These are phyloP conservation scores for Paratrypauchen microcephalus DNA, from an alignment of 2,797 vertebrate genomes.

Conservation along the genomic window DNA sequence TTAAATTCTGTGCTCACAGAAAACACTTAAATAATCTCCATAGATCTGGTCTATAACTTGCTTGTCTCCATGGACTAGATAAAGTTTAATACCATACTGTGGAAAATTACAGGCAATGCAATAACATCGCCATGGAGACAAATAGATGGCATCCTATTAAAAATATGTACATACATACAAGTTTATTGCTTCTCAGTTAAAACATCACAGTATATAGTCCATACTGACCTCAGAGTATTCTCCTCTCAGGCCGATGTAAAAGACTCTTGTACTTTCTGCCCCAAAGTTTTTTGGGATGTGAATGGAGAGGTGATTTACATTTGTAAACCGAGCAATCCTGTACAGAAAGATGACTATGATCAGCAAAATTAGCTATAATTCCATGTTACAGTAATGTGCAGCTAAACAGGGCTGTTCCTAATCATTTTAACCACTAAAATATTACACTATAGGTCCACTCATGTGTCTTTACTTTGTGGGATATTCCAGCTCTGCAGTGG, in stretches of 20 bases:
- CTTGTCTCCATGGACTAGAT: too few species aligned
- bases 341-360: neutral
- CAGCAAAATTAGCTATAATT: neutral
- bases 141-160: too few species aligned
- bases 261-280: conserved; percentile 87
- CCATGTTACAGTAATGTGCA: neutral
- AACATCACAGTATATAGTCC: neutral
- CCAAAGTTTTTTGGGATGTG: conserved; percentile 97
- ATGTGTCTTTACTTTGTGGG: conserved; percentile 86
- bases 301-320: conserved; percentile 89
- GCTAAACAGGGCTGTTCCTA: neutral
- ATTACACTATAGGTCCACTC: neutral
- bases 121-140: too few species aligned
- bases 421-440: neutral
- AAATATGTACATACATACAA: too few species aligned
- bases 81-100: too few species aligned
- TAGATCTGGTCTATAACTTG: too few species aligned
- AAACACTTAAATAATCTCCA: too few species aligned
- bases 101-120: too few species aligned
- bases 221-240: conserved; percentile 88
- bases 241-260: conserved; percentile 93
- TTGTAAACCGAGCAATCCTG: conserved; percentile 94
- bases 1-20: too few species aligned
- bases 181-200: neutral
- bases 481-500: conserved; percentile 88